These are phyloP conservation scores for Galaxias olidus DNA, from an alignment of 2,797 vertebrate genomes.

Conservation along the genomic window DNA sequence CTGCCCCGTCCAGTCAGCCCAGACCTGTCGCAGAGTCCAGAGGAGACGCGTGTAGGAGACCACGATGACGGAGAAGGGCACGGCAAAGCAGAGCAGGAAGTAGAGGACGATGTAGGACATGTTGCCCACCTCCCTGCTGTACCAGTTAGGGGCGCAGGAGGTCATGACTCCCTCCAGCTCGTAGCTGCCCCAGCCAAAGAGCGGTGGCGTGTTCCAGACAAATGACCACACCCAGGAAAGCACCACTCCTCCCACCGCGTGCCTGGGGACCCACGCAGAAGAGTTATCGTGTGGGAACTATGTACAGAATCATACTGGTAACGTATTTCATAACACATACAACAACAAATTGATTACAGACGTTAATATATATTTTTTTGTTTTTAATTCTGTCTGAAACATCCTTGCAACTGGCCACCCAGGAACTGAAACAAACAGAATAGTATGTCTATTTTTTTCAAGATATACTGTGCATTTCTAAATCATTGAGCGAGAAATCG, in stretches of 20 bases:
- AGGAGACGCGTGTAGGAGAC: constrained; percentile 70
- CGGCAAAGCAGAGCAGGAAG: constrained; percentile 74
- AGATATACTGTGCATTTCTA: too few relatives aligned
- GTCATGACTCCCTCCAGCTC: constrained; percentile 72
- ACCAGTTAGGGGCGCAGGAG: constrained; percentile 79
- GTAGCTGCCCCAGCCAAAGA: constrained; percentile 77
- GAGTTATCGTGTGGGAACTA: too few relatives aligned
- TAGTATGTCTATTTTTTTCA: too few relatives aligned
- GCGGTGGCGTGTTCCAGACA: constrained; percentile 78
- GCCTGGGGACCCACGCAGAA: constrained; percentile 39
- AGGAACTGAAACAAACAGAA: too few relatives aligned
- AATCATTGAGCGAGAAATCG: not conserved
- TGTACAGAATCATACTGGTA: too few relatives aligned
- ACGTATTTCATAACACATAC: too few relatives aligned
- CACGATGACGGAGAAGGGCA: constrained; percentile 72
- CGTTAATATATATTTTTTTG: too few relatives aligned
- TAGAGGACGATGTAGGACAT: constrained; percentile 77
- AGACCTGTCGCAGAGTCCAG: constrained; percentile 74
- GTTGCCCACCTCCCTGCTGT: constrained; percentile 66
- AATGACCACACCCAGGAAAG: constrained; percentile 81
- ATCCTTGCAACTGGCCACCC: too few relatives aligned
- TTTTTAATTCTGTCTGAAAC: too few relatives aligned
- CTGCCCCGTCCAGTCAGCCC: not conserved
- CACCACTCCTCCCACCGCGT: constrained; percentile 71
- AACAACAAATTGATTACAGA: too few relatives aligned